Percentiles rank a stretch among this genome's conserved stretches.
phyloP scores from a whole-genome alignment of 2,797 vertebrate species.

The Brachyalestes nurse region DNA sequence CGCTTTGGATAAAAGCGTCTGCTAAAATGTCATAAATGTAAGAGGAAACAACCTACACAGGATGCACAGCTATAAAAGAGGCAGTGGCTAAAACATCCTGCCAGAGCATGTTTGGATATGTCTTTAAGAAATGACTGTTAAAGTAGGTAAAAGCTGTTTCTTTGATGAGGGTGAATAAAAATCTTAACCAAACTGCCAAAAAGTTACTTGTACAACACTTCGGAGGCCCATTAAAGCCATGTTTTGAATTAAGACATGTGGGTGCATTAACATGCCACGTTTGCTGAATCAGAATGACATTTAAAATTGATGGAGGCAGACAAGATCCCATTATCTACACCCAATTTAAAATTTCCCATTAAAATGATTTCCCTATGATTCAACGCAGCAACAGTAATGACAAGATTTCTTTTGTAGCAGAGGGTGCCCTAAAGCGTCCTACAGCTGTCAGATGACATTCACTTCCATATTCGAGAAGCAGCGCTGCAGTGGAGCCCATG shows the following conservation, averaged over 20 bases:
- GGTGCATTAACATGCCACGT: slow-evolving; percentile 21
- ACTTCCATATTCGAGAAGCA: not conserved
- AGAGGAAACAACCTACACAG: not conserved
- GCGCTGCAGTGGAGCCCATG: not conserved
- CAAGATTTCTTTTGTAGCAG: slow-evolving; percentile 12
- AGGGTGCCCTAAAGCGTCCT: slow-evolving; percentile 9
- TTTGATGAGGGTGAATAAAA: not conserved
- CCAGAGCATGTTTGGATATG: not conserved
- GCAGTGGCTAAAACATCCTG: not conserved
- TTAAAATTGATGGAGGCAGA: slow-evolving; percentile 25
- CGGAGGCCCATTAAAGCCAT: not conserved
- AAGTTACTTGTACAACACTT: not conserved
- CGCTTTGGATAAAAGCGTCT: too few species aligned
- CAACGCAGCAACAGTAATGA: slow-evolving; percentile 20
- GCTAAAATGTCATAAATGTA: too few species aligned
- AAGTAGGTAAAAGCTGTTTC: not conserved
- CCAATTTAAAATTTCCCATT: slow-evolving; percentile 15
- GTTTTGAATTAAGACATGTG: slow-evolving; percentile 4
- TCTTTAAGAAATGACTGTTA: not conserved
- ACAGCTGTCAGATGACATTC: slow-evolving; percentile 12
- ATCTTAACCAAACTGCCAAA: not conserved
- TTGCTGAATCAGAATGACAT: slow-evolving; percentile 34
- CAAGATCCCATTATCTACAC: slow-evolving; percentile 19
- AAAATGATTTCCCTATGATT: slow-evolving; percentile 20
- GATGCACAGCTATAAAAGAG: not conserved